Evolutionary conservation across 2,888 invertebrate genomes (phyloP).

Genomic region (Pinctada fucata): DNA sequence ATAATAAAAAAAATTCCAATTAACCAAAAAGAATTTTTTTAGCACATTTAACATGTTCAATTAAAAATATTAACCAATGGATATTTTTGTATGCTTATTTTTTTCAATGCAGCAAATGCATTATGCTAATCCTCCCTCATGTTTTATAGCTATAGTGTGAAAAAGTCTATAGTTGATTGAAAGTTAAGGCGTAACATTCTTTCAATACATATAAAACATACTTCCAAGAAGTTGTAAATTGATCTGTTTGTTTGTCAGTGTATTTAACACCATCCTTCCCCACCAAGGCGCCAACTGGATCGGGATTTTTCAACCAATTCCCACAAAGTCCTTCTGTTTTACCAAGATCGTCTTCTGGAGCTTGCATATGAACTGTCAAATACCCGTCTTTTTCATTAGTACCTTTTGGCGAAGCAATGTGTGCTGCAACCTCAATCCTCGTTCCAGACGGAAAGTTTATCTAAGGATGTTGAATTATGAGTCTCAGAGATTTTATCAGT

Average conservation of each 20-base stretch:
- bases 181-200: too few relatives aligned
- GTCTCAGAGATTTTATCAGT: too few relatives aligned
- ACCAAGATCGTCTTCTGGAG: conserved; percentile 20
- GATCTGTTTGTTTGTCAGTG: neutral
- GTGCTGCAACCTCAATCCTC: conserved; percentile 6
- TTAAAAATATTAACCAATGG: too few relatives aligned
- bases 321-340: conserved; percentile 31
- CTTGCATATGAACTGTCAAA: conserved; percentile 10
- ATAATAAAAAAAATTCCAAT: too few relatives aligned
- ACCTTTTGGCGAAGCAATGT: neutral
- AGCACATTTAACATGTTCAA: too few relatives aligned
- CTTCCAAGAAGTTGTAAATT: conserved; percentile 22
- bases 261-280: conserved; percentile 22
- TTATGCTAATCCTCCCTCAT: too few relatives aligned
- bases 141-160: too few relatives aligned
- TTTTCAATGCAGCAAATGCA: too few relatives aligned
- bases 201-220: neutral
- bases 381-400: conserved; percentile 3
- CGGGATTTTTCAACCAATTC: neutral
- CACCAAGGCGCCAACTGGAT: conserved; percentile 3
- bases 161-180: too few relatives aligned
- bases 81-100: too few relatives aligned
- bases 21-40: too few relatives aligned
- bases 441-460: conserved; percentile 31
- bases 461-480: neutral